A percentile compares a stretch with the other conserved stretches of the same genome.
phyloP scores from a whole-genome alignment of 2,888 invertebrate genomes.

The Conops quadrifasciatus region DNA sequence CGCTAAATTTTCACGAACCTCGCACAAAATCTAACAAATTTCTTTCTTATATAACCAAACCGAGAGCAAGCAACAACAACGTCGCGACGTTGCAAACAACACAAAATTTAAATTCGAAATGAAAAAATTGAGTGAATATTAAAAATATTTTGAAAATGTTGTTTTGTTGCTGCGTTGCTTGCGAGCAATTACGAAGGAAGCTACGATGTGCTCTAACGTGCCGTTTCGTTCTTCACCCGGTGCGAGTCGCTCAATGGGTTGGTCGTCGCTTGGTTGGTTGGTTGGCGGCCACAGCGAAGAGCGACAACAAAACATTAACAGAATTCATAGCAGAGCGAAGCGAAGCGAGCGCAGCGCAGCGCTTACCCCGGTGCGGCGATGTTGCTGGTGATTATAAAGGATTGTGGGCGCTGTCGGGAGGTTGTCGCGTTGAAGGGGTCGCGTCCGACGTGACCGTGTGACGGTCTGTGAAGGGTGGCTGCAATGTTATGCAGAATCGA shows the following conservation, averaged over 20 bases:
- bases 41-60: conserved; percentile 3
- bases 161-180: conserved; percentile 1
- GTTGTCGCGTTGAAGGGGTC: background rate
- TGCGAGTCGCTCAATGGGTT: background rate
- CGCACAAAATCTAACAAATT: background rate
- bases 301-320: conserved; percentile 9
- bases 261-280: background rate
- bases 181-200: conserved; percentile 20
- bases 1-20: conserved; percentile 7
- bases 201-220: conserved; percentile 14
- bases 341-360: background rate
- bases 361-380: background rate
- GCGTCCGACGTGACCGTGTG: background rate
- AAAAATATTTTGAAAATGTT: conserved; percentile 17
- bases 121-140: conserved; percentile 11
- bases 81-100: conserved; percentile 1
- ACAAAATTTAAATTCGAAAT: conserved; percentile 13
- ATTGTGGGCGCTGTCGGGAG: background rate
- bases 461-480: background rate
- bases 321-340: background rate
- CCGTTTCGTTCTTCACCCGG: background rate
- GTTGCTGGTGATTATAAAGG: background rate
- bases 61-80: background rate
- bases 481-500: background rate
- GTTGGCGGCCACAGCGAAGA: conserved; percentile 5